phyloP scores from a whole-genome alignment of 1,140 invertebrate species.

The Drosophila ironensis region DNA sequence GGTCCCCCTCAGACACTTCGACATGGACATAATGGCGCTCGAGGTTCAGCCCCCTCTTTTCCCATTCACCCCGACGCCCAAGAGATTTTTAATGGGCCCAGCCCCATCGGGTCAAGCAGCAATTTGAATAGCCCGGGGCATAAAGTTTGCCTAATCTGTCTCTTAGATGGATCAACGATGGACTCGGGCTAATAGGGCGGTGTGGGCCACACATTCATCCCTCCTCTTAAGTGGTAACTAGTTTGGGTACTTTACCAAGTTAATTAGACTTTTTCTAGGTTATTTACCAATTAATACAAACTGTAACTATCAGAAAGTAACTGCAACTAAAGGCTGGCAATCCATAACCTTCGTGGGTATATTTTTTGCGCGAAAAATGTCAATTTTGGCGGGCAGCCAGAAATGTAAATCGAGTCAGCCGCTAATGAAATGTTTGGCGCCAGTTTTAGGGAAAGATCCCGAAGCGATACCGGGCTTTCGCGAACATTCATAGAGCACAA shows the following conservation, averaged over 20 bases:
- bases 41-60: slow-evolving; percentile 11
- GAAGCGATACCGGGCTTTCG: not conserved
- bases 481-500: slow-evolving; percentile 15
- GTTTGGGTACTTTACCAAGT: not conserved
- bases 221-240: slow-evolving; percentile 8
- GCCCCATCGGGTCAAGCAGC: slow-evolving; percentile 65
- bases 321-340: too few relatives aligned
- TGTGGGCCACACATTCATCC: slow-evolving; percentile 12
- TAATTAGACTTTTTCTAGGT: not conserved
- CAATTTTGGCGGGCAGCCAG: not conserved
- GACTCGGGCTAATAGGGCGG: slow-evolving; percentile 26
- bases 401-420: not conserved
- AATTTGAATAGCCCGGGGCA: slow-evolving; percentile 28
- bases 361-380: too few relatives aligned
- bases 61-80: not conserved
- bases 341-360: too few relatives aligned
- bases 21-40: slow-evolving; percentile 57
- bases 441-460: not conserved
- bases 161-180: slow-evolving; percentile 52
- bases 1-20: slow-evolving; percentile 27
- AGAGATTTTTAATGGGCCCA: slow-evolving; percentile 32
- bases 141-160: slow-evolving; percentile 69
- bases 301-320: too few relatives aligned
- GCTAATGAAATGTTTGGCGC: slow-evolving; percentile 23
- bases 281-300: too few relatives aligned